Percentiles rank a stretch among this genome's conserved stretches.
These are phyloP conservation scores for Hirudo medicinalis DNA, from an alignment of 1,140 invertebrate species.

Conservation along the genomic window DNA sequence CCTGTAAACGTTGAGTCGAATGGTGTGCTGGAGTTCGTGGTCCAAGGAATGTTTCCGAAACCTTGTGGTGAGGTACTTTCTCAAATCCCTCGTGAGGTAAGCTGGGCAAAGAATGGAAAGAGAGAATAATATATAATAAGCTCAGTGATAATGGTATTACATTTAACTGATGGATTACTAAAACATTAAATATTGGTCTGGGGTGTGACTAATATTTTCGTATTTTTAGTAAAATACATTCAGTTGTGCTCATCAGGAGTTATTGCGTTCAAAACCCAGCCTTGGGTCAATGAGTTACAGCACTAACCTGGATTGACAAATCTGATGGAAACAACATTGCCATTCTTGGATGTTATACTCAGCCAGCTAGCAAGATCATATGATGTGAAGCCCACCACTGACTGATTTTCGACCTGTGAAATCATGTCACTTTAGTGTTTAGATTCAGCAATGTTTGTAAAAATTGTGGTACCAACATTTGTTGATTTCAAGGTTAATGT, in stretches of 20 bases:
- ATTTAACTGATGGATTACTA: too few relatives aligned
- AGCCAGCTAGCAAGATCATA: neutral
- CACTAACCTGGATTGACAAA: too few relatives aligned
- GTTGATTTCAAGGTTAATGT: neutral
- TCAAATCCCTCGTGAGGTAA: conserved; percentile 44
- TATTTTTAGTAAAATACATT: too few relatives aligned
- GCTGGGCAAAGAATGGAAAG: conserved; percentile 27
- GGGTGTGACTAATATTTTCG: too few relatives aligned
- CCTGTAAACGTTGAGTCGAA: conserved; percentile 56
- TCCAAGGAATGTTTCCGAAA: conserved; percentile 54
- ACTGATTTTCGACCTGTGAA: neutral
- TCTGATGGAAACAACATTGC: neutral
- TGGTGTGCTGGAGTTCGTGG: conserved; percentile 55
- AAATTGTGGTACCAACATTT: neutral
- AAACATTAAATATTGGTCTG: too few relatives aligned
- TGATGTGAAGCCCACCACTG: neutral
- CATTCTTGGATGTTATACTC: neutral
- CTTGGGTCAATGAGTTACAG: too few relatives aligned
- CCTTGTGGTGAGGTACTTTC: conserved; percentile 49
- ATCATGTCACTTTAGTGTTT: neutral
- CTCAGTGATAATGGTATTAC: too few relatives aligned
- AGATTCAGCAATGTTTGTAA: neutral
- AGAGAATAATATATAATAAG: neutral
- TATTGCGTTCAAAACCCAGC: too few relatives aligned
- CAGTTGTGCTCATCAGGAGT: too few relatives aligned